Evolutionary conservation across 2,113 vertebrate species (phyloP), one percentile per base, ranked within the genome.

Genomic region (Clarias batrachus): DNA sequence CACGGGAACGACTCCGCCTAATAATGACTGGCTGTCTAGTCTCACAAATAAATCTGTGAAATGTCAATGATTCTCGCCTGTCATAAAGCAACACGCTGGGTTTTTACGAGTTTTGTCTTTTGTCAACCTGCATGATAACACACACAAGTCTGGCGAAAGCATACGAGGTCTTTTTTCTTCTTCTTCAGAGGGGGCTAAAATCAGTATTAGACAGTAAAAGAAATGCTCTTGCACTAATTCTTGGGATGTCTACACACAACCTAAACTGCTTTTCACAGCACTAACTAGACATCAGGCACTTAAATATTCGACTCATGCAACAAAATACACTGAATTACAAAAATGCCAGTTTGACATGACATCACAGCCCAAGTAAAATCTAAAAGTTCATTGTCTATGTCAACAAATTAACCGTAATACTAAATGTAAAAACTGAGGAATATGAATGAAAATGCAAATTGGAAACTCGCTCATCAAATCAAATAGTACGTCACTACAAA

Each of bases 21-120:
- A 91, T 89, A 90, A 88, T 83, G 86, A 77, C 83, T 54, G 62
- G 71, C 86, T 27, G 77, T 86, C 88, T 48, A 33, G 84, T 88
- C 89, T 88, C 83, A 25, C 89, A 80, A 80, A 88, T 89, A 89
- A 86, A 88, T 89, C 88, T 41, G 54, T 33, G 77, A 68, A 83
- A 86, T 10, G 88, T 89, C 88, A 87, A 68, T 81, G 27, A 77
- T 66, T 60, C 56, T 52, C 41, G 12, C 68, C 23, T 59, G 66
- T 21, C 70, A 83, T 9, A 6, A 91, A 62, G 63, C 56, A 57
- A 57, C 80, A 65, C 41, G 17, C 41, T n/a, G 59, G 41, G 57
- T 77, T 87, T 48, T 82, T 82, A 56, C 27, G 48, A 76, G 41
- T 62, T 82, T 77, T 83, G 74, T 19, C 41, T 79, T 70, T 57